phyloP scores from a whole-genome alignment of 2,113 vertebrate species.

The Antennarius striatus region DNA sequence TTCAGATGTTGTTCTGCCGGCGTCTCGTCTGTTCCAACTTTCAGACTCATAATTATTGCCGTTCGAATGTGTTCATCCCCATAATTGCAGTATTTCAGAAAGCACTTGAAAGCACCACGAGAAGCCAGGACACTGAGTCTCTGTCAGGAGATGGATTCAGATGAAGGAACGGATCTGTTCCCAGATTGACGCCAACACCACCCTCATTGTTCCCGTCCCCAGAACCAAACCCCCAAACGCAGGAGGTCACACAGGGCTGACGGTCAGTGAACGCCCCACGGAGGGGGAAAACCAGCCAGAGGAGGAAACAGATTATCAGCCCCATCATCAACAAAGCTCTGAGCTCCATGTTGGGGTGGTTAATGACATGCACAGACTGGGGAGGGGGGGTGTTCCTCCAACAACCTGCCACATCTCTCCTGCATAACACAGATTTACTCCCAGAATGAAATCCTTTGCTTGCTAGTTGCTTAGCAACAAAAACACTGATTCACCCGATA shows the following conservation, averaged over 20 bases:
- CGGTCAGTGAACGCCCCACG: constrained; percentile 16
- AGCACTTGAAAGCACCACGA: constrained; percentile 35
- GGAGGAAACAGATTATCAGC: constrained; percentile 59
- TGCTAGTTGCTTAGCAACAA: constrained; percentile 80
- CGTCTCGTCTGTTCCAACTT: constrained; percentile 30
- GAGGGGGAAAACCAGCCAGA: constrained; percentile 12
- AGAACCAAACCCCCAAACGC: too few relatives aligned
- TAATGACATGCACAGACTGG: constrained; percentile 64
- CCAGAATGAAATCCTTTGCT: constrained; percentile 72
- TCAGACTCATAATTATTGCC: constrained; percentile 25
- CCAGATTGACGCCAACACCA: too few relatives aligned
- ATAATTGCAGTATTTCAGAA: constrained; percentile 46
- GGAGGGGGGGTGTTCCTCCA: constrained; percentile 53
- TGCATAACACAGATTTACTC: constrained; percentile 73
- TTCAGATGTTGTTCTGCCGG: background rate
- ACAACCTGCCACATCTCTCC: constrained; percentile 66
- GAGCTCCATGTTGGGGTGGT: constrained; percentile 52
- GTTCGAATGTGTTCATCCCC: constrained; percentile 23
- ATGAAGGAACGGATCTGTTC: too few relatives aligned
- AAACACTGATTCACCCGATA: constrained; percentile 67
- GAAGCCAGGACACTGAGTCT: too few relatives aligned
- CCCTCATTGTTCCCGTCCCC: too few relatives aligned
- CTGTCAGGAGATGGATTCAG: too few relatives aligned
- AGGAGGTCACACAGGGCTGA: background rate
- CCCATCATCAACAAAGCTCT: constrained; percentile 47